Base-by-base conservation (phyloP, 2,888 invertebrate genomes). In the Eudemis profundana region DNA sequence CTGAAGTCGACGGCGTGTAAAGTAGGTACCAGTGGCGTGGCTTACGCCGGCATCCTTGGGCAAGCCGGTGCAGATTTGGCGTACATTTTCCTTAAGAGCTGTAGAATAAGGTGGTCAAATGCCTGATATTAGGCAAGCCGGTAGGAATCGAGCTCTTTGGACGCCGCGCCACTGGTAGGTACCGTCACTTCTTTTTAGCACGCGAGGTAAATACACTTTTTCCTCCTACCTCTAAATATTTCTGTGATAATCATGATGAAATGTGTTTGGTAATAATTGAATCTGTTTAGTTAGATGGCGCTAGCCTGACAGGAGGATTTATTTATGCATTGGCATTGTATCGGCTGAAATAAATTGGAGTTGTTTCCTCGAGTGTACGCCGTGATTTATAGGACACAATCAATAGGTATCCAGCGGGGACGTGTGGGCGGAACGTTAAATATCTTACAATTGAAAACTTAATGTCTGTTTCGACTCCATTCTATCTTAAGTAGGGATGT, bases 341-440 rank as follows among this genome's bases (percentile, higher is more conserved):
- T 73, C 70, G 70, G 70, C 72, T 60, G 69, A 64, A 59, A 66
- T 70, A 74, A 73, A 76, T 82, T 81, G 81, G 82, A 81, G 78
- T 74, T 75, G 79, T 79, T 76, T 75, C 74, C 73, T 72, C 71
- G 70, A 72, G 77, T 76, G 77, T 76, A 68, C 69, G 68, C 53
- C 63, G 75, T 84, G 85, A 85, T 85, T 84, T 85, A 85, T 83
- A 75, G 79, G 69, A 74, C 72, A 78, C 81, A 82, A 81, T 82
- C 83, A 82, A 83, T 79, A 81, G 78, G 78, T 75, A 76, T 72
- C 77, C 82, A 70, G 72, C 71, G 70, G 83, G 78, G 78, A 80
- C 75, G 69, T 77, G 77, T 79, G 66, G 74, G 74, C 61, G 70
- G 74, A 70, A 70, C 71, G 74, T 75, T 81, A 78, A 81, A 81